A percentile compares a stretch with the other conserved stretches of the same genome.
These are phyloP conservation scores for Empidonax traillii DNA, from an alignment of 2,113 vertebrate genomes.

Conservation along the genomic window DNA sequence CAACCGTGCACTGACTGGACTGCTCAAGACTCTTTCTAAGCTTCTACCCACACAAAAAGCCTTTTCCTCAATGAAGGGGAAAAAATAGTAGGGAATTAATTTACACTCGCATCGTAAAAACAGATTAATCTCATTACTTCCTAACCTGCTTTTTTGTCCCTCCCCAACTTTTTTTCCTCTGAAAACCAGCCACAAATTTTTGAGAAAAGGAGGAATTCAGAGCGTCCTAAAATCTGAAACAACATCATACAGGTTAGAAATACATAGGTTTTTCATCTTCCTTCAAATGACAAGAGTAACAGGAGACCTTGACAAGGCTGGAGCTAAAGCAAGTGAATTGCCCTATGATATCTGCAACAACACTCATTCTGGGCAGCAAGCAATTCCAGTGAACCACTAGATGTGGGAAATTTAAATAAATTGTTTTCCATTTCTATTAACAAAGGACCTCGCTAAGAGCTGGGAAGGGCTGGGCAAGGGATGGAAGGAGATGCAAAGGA, in stretches of 20 bases:
- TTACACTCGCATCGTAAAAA: not conserved
- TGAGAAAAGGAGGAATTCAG: not conserved
- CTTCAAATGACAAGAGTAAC: not conserved
- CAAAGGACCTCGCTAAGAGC: not conserved
- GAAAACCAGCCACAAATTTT: not conserved
- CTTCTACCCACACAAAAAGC: not conserved
- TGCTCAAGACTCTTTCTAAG: not conserved
- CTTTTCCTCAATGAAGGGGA: accelerated
- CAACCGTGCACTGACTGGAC: not conserved
- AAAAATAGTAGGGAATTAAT: not conserved
- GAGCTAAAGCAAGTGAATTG: not conserved
- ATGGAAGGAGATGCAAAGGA: not conserved
- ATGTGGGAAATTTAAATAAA: not conserved
- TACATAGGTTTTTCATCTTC: not conserved
- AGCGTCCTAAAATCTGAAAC: not conserved
- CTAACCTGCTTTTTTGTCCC: not conserved
- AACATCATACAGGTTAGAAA: not conserved
- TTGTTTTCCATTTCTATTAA: not conserved
- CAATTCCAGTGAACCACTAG: not conserved
- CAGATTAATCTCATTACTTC: not conserved
- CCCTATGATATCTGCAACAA: not conserved
- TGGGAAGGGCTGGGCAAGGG: not conserved
- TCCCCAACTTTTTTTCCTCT: accelerated
- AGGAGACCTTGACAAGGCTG: not conserved
- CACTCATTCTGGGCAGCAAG: not conserved